Evolutionary conservation across 2,888 invertebrate species (phyloP), one percentile per base, ranked within the genome.

Genomic region (Volucella bombylans): DNA sequence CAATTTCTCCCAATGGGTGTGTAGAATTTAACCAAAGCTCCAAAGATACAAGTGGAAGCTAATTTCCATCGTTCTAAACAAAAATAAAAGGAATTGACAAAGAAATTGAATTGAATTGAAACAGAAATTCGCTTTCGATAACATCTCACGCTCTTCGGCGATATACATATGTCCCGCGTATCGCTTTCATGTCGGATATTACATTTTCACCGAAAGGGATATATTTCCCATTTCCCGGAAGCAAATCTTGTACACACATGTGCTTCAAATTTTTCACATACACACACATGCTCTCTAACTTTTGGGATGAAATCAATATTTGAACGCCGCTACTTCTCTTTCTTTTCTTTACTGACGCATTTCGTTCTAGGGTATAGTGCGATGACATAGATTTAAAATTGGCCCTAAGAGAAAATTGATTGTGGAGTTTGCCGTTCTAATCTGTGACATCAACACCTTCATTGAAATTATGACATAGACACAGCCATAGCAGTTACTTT

Each of bases 221-320:
- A 65, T 74, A 65, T 41, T 65, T 74, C 49, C 64, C 39, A 65
- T 41, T 65, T 74, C 49, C 64, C 39, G 57, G 55, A 57, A 73
- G 49, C 49, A 73, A 73, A 65, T 73, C 55, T 31, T 39, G 73
- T 39, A 47, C 62, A 73, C 72, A 73, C 64, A 31, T 6, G 31
- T 6, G 31, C 31, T 31, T 31, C 31, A 31, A 31, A 31, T 6
- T 31, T 23, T 31, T 6, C 31, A 31, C 1, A 31, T 31, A 6
- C 6, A 31, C 6, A 54, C 57, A 55, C 39, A 47, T 55, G 59
- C 41, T 59, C 59, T 59, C 49, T 18, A 39, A 49, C 39, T n/a
- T 15, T 41, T 18, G 15, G 12, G 39, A 39, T 15, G 59, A 50
- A 59, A 69, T 69, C 57, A 69, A 69, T 68, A 55, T 68, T 68